A percentile compares a stretch with the other conserved stretches of the same genome.
These are phyloP conservation scores for Elysia chlorotica DNA, from an alignment of 1,140 invertebrate genomes.

Conservation along the genomic window DNA sequence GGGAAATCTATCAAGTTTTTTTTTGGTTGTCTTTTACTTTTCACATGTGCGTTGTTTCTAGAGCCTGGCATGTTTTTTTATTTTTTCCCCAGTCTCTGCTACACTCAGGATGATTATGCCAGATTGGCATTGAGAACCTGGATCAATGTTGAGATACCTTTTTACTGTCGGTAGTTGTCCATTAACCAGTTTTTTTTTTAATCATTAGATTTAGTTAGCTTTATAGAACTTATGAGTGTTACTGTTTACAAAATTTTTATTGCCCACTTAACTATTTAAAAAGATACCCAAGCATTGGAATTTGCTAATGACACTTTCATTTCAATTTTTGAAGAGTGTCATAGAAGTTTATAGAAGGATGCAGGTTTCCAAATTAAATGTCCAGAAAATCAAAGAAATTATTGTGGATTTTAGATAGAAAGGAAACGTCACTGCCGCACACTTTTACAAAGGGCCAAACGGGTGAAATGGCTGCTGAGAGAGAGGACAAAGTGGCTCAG, in stretches of 20 bases:
- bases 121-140: conserved; percentile 55
- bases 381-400: neutral
- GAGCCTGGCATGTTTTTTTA: neutral
- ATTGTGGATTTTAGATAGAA: neutral
- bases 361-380: no score
- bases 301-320: neutral
- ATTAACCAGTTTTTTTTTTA: conserved; percentile 46
- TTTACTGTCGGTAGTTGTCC: conserved; percentile 60
- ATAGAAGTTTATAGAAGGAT: no score
- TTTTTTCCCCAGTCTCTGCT: conserved; percentile 51
- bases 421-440: no score
- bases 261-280: neutral
- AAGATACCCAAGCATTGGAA: neutral
- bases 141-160: conserved; percentile 60
- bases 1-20: neutral
- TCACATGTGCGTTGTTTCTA: neutral
- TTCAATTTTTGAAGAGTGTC: neutral
- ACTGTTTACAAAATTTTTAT: neutral
- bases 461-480: no score
- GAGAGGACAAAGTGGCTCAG: no score
- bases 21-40: neutral
- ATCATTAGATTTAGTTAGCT: neutral
- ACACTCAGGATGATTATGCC: conserved; percentile 49
- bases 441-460: no score
- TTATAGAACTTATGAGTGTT: neutral